Conservation (phyloP, 2,797 vertebrate species). For the Anguilla obscura region DNA sequence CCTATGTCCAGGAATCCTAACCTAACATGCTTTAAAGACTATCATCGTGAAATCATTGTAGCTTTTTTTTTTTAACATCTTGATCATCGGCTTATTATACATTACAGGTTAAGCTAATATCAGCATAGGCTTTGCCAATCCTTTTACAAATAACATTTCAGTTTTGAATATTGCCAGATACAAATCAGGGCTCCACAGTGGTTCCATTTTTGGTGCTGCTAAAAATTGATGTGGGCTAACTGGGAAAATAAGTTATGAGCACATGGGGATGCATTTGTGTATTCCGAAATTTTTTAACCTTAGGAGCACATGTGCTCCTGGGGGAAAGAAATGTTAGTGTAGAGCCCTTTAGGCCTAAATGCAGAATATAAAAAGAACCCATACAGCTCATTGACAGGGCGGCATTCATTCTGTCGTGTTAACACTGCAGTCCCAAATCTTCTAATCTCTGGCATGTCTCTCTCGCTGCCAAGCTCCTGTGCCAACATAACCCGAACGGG, state of each 20-base stretch:
- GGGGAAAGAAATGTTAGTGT: no score
- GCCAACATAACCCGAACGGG: background rate
- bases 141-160: background rate
- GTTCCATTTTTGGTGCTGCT: no score
- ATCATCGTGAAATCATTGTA: background rate
- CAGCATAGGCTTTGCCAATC: background rate
- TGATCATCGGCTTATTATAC: background rate
- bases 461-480: slow-evolving; percentile 8
- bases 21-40: background rate
- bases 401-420: background rate
- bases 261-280: no score
- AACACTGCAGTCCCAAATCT: background rate
- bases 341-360: no score
- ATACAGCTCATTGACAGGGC: background rate
- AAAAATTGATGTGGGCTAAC: no score
- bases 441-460: slow-evolving; percentile 7
- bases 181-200: background rate
- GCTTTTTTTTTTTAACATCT: background rate
- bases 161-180: background rate
- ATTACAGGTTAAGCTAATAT: background rate
- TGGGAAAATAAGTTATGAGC: no score
- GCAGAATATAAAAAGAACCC: background rate
- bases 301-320: no score
- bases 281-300: no score
- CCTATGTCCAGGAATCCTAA: background rate